These are phyloP conservation scores for Lathamus discolor DNA, from an alignment of 2,113 vertebrate species.

Conservation along the genomic window DNA sequence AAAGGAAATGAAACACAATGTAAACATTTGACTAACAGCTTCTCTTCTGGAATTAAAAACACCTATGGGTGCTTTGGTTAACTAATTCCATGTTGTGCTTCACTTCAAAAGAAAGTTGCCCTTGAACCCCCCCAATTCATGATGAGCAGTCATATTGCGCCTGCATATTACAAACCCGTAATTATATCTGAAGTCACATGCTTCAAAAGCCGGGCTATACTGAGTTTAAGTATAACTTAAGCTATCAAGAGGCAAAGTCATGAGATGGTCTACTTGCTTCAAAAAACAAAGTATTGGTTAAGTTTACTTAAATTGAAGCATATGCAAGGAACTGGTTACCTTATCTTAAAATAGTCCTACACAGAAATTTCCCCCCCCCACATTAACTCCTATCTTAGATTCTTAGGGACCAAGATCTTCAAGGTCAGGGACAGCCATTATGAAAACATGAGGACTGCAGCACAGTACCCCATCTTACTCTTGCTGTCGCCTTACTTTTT, in stretches of 20 bases:
- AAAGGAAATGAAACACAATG: slow-evolving; percentile 58
- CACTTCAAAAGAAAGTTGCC: slow-evolving; percentile 44
- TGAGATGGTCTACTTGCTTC: background rate
- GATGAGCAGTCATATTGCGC: background rate
- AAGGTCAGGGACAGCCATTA: background rate
- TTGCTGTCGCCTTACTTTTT: background rate
- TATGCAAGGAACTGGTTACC: background rate
- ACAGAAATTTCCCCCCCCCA: background rate
- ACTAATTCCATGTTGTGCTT: slow-evolving; percentile 2
- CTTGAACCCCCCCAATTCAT: slow-evolving; percentile 34
- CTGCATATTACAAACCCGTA: background rate
- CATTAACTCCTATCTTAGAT: background rate
- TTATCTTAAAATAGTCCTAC: background rate
- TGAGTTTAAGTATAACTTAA: background rate
- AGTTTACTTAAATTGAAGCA: background rate
- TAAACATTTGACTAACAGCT: slow-evolving; percentile 59
- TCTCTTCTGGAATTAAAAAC: slow-evolving; percentile 39
- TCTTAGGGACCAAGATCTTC: background rate
- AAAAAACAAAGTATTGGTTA: background rate
- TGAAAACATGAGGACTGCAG: background rate
- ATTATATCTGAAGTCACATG: background rate
- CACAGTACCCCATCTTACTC: background rate
- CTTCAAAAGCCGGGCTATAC: slow-evolving; percentile 7
- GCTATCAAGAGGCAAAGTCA: background rate
- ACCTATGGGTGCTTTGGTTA: slow-evolving; percentile 23